Base-by-base conservation (phyloP, 1,140 invertebrate species). In the Neodiprion virginianus region DNA sequence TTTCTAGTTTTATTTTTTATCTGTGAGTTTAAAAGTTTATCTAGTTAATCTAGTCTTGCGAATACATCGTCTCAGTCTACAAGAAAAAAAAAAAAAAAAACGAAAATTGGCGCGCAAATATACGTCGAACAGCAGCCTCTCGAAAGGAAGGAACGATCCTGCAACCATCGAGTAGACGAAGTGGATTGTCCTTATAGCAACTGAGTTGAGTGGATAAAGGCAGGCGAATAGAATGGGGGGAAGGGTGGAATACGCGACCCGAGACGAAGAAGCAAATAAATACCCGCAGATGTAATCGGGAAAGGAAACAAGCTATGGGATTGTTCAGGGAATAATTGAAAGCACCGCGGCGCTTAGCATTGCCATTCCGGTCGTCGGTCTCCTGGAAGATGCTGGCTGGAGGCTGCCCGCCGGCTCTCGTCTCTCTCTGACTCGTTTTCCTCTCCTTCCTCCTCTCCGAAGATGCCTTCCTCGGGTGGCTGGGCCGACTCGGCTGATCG, bases 321-420 rank as follows among this genome's bases (percentile, higher is more conserved):
- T 88, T 89, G 87, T 88, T 89, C 84, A 78, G 76, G 83, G 86
- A 88, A 89, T 89, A 89, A 89, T 88, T 88, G 87, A 89, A 89
- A 87, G 87, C 86, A 85, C 87, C 87, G 86, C 88, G 21, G 68
- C 68, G 68, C 21, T 69, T 69, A 69, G 68, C 21, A 69, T 28
- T 69, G 47, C 21, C 21, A 69, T 61, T 61, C 53, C 53, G 53
- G 53, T 61, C 53, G 53, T 8, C 53, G 53, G 53, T 47, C 21
- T 69, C 68, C 23, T 21, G 47, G 14, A 21, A 47, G 68, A 12
- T 12, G 14, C 23, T 21, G 21, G 21, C 21, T 66, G 61, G 0
- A 23, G 68, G 14, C 47, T 69, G 61, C 7, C 21, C 61, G 84
- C 80, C 80, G 82, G 82, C 82, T 83, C 83, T 75, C 28, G 5